A percentile compares a stretch with the other conserved stretches of the same genome.
phyloP scores from a whole-genome alignment of 2,113 vertebrate species.

The Neotoma lepida region DNA sequence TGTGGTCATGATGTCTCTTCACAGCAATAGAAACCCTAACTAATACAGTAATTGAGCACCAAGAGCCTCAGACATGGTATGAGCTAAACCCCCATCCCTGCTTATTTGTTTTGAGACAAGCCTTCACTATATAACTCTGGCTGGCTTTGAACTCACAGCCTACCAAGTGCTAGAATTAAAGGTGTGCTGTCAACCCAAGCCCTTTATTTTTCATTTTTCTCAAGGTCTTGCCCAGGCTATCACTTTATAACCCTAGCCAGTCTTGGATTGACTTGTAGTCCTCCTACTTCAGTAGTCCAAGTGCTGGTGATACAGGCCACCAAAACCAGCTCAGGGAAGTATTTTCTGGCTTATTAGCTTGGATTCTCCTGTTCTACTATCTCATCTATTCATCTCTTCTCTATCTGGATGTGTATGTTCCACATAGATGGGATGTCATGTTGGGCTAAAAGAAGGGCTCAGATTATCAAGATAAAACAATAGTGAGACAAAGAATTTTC shows the following conservation, averaged over 20 bases:
- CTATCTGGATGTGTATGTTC: neutral
- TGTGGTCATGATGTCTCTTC: too few relatives aligned
- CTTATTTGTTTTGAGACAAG: neutral
- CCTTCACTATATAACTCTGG: neutral
- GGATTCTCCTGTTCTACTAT: neutral
- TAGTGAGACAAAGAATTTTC: neutral
- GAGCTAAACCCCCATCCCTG: neutral
- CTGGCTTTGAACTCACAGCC: neutral
- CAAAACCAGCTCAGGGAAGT: neutral
- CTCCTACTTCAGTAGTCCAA: neutral
- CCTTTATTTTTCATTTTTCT: neutral
- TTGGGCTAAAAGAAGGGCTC: constrained; percentile 54
- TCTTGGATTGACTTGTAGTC: neutral
- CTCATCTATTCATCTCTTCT: constrained; percentile 4
- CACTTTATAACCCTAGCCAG: neutral
- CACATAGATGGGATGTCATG: neutral
- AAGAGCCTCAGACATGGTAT: neutral
- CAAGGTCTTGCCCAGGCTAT: neutral
- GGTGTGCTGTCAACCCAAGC: neutral
- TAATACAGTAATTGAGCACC: neutral
- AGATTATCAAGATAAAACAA: constrained; percentile 17
- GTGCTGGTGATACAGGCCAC: neutral
- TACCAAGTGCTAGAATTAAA: neutral
- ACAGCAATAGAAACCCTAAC: too few relatives aligned
- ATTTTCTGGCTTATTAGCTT: constrained; percentile 32